Conservation (phyloP, 1,140 invertebrate species). For the Metaphire vulgaris region DNA sequence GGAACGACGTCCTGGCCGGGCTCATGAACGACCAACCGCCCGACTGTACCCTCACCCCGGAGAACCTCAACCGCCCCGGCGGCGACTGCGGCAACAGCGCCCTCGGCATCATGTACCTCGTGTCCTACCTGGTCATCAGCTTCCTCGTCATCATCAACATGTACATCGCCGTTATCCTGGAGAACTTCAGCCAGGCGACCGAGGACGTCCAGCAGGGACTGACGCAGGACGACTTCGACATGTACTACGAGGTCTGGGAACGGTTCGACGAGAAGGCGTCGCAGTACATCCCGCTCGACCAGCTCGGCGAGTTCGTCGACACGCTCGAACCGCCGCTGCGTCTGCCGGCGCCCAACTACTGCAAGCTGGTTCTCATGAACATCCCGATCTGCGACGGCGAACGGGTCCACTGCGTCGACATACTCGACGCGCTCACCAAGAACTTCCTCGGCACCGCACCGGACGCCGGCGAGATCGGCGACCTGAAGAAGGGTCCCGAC, state of each 20-base stretch:
- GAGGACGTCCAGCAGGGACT: conserved; percentile 88
- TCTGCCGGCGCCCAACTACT: conserved; percentile 83
- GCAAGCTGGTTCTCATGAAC: conserved; percentile 90
- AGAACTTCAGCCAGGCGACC: conserved; percentile 95
- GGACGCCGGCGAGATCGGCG: conserved; percentile 63
- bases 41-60: conserved; percentile 61
- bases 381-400: conserved; percentile 71
- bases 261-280: conserved; percentile 92
- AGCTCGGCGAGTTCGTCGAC: conserved; percentile 88
- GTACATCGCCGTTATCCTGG: conserved; percentile 95
- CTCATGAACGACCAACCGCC: conserved; percentile 76
- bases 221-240: conserved; percentile 92
- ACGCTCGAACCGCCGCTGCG: conserved; percentile 86
- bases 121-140: conserved; percentile 89
- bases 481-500: conserved; percentile 16
- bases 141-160: conserved; percentile 97
- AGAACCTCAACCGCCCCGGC: conserved; percentile 55
- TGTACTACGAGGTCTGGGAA: conserved; percentile 96
- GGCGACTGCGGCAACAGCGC: conserved; percentile 86
- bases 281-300: conserved; percentile 87
- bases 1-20: conserved; percentile 89
- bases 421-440: conserved; percentile 79
- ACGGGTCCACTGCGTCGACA: conserved; percentile 81
- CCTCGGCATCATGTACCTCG: conserved; percentile 84
- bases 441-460: conserved; percentile 88